Conservation (phyloP, 2,888 invertebrate genomes). For the Sthenelais limicola region DNA sequence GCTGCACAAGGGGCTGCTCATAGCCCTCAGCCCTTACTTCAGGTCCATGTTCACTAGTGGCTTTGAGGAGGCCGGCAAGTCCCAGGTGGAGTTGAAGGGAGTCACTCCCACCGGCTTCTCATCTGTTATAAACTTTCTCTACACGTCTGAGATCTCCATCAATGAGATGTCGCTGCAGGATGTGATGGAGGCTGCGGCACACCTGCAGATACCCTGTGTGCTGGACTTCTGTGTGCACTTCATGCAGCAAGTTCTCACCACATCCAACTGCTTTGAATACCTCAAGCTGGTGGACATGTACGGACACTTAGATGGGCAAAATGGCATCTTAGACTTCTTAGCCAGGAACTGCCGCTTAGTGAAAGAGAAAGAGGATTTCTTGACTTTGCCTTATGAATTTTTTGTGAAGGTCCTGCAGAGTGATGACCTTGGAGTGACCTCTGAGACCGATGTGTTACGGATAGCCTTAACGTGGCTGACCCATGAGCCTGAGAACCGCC, state of each 20-base stretch:
- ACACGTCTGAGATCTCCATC: slow-evolving; percentile 26
- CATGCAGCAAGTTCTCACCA: slow-evolving; percentile 30
- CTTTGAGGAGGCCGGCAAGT: slow-evolving; percentile 41
- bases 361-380: slow-evolving; percentile 32
- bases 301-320: slow-evolving; percentile 22
- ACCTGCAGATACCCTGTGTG: slow-evolving; percentile 38
- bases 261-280: slow-evolving; percentile 39
- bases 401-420: slow-evolving; percentile 12
- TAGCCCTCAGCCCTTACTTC: slow-evolving; percentile 40
- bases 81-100: slow-evolving; percentile 38
- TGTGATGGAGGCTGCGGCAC: slow-evolving; percentile 41
- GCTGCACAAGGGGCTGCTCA: slow-evolving; percentile 40
- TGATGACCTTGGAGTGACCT: slow-evolving; percentile 22
- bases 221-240: slow-evolving; percentile 41
- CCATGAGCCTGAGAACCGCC: slow-evolving; percentile 12
- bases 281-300: slow-evolving; percentile 40
- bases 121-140: slow-evolving; percentile 29
- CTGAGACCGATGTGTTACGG: slow-evolving; percentile 31
- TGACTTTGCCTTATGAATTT: slow-evolving; percentile 22
- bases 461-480: slow-evolving; percentile 24
- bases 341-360: slow-evolving; percentile 35
- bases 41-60: slow-evolving; percentile 41
- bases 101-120: slow-evolving; percentile 32
- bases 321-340: slow-evolving; percentile 31
- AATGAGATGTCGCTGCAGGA: slow-evolving; percentile 33